A percentile compares a stretch with the other conserved stretches of the same genome.
Evolutionary conservation across 2,113 vertebrate species (phyloP).

Genomic region (Indicator maculatus): DNA sequence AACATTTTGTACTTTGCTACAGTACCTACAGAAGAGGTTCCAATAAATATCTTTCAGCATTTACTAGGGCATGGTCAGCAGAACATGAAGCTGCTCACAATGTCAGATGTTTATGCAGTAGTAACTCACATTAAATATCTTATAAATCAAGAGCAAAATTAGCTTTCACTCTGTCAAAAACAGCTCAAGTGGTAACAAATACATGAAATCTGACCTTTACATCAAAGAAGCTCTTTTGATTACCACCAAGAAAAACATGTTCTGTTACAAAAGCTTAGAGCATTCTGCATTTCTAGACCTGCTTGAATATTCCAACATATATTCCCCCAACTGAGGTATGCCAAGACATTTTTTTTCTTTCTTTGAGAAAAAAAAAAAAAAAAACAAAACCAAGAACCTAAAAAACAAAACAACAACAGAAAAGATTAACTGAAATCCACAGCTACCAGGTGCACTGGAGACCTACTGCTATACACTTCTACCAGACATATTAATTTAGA

Average conservation of each 20-base stretch:
- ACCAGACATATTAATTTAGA: not conserved
- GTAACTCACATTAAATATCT: slow-evolving; percentile 49
- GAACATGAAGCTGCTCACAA: slow-evolving; percentile 25
- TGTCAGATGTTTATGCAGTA: slow-evolving; percentile 32
- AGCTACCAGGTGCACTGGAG: not conserved
- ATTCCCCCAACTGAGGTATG: not conserved
- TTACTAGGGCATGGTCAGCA: not conserved
- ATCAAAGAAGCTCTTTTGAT: slow-evolving; percentile 32
- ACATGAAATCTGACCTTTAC: slow-evolving; percentile 73
- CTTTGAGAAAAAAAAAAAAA: accelerated
- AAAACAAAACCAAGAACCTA: not conserved
- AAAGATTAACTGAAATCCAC: not conserved
- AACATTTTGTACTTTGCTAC: not conserved
- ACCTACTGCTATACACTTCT: not conserved
- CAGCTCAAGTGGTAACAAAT: slow-evolving; percentile 50
- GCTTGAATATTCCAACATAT: not conserved
- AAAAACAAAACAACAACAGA: not conserved
- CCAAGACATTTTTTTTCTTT: not conserved
- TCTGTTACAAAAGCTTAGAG: slow-evolving; percentile 22
- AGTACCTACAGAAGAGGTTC: not conserved
- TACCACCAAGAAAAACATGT: not conserved
- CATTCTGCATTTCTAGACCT: slow-evolving; percentile 15
- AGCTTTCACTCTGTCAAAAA: slow-evolving; percentile 52
- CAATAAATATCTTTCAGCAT: not conserved
- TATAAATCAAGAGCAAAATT: slow-evolving; percentile 55